Evolutionary conservation across 2,797 vertebrate genomes (phyloP).

Genomic region (Pangasius djambal): DNA sequence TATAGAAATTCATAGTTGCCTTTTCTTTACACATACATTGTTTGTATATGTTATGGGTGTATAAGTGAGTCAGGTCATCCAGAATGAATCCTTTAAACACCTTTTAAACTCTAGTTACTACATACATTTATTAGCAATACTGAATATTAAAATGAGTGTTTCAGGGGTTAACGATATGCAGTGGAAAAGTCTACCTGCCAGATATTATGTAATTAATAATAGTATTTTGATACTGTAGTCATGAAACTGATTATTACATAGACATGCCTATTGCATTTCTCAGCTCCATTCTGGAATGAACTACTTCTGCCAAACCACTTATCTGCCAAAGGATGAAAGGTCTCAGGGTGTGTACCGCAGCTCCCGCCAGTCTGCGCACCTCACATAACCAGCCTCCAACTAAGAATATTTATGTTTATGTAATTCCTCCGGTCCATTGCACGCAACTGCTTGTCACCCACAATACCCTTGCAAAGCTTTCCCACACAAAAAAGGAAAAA

Average conservation of each 20-base stretch:
- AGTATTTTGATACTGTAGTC: not conserved
- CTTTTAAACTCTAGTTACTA: not conserved
- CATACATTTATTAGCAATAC: not conserved
- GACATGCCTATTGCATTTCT: not conserved
- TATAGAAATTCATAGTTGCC: not conserved
- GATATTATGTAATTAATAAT: not conserved
- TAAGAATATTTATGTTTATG: conserved; percentile 31
- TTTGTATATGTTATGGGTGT: not conserved
- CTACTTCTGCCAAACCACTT: not conserved
- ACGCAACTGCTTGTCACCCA: conserved; percentile 27
- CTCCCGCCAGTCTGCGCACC: conserved; percentile 11
- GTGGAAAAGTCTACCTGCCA: not conserved
- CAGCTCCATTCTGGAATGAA: not conserved
- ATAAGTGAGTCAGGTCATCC: not conserved
- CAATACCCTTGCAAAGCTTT: conserved; percentile 25
- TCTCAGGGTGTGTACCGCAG: conserved; percentile 13
- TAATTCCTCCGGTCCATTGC: conserved; percentile 28
- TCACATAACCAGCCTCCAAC: not conserved
- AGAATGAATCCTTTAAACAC: not conserved
- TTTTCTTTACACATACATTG: not conserved
- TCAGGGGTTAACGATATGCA: not conserved
- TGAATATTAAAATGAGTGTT: not conserved
- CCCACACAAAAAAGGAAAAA: conserved; percentile 37
- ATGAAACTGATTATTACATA: not conserved
- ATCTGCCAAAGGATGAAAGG: conserved; percentile 16